Conservation (phyloP, 2,888 invertebrate species). For the Andrena trimmerana region DNA sequence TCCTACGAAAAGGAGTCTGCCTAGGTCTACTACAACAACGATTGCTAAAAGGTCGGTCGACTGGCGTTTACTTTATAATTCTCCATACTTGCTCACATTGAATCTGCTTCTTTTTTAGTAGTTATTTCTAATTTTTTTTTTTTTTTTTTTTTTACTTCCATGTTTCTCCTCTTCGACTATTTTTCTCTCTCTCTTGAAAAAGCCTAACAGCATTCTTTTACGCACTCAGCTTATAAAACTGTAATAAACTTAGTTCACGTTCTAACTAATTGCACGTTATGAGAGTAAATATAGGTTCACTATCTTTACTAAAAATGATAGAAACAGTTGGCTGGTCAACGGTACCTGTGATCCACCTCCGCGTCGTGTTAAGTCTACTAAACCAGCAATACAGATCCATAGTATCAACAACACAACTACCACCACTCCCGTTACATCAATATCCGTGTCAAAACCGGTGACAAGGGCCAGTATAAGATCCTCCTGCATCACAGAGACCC, state of each 20-base stretch:
- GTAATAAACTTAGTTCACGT: slow-evolving; percentile 10
- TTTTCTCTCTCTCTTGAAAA: slow-evolving; percentile 9
- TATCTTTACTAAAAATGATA: slow-evolving; percentile 72
- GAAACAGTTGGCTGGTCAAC: slow-evolving; percentile 79
- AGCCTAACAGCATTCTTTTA: neutral
- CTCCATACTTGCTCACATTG: slow-evolving; percentile 15
- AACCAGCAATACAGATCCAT: slow-evolving; percentile 77
- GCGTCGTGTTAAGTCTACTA: slow-evolving; percentile 79
- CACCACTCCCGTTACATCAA: slow-evolving; percentile 72
- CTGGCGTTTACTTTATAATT: neutral
- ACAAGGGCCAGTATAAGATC: slow-evolving; percentile 80
- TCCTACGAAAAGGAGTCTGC: slow-evolving; percentile 79
- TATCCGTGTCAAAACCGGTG: slow-evolving; percentile 77
- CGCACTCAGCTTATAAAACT: neutral
- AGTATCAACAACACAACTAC: slow-evolving; percentile 68
- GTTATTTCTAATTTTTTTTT: neutral
- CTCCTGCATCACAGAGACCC: slow-evolving; percentile 72
- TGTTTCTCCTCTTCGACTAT: slow-evolving; percentile 1
- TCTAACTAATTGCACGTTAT: slow-evolving; percentile 29
- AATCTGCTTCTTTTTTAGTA: neutral
- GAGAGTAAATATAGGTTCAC: slow-evolving; percentile 38
- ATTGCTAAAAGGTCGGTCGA: slow-evolving; percentile 80
- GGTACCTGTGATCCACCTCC: slow-evolving; percentile 78
- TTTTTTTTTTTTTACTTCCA: neutral
- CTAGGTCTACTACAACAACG: slow-evolving; percentile 79